These are phyloP conservation scores for Stegodyphus mimosarum DNA, from an alignment of 1,140 invertebrate genomes.

Conservation along the genomic window DNA sequence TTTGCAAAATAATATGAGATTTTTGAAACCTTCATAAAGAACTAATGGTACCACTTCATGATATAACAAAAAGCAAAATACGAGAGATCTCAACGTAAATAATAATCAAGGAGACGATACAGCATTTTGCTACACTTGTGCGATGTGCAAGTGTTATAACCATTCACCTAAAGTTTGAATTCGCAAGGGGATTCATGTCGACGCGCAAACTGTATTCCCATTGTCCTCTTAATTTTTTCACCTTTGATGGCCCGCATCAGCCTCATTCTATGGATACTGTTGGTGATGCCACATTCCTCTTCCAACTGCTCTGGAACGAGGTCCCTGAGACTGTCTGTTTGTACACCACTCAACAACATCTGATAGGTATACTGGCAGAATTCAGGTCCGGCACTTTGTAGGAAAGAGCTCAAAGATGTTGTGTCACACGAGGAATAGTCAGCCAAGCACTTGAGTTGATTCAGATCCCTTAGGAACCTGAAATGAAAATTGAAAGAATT, in stretches of 20 bases:
- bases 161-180: too few relatives aligned
- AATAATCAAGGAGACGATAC: too few relatives aligned
- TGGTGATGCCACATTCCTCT: slow-evolving; percentile 89
- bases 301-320: slow-evolving; percentile 91
- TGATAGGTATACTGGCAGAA: slow-evolving; percentile 97
- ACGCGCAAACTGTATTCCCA: background rate
- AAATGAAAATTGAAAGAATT: background rate
- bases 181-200: background rate
- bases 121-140: too few relatives aligned
- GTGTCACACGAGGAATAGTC: slow-evolving; percentile 96
- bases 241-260: slow-evolving; percentile 89
- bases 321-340: slow-evolving; percentile 78
- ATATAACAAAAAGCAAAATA: too few relatives aligned
- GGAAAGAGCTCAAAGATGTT: slow-evolving; percentile 89
- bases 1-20: too few relatives aligned
- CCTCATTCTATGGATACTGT: slow-evolving; percentile 92
- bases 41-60: too few relatives aligned
- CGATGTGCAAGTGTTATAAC: too few relatives aligned
- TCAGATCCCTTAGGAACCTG: slow-evolving; percentile 90
- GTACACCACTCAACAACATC: slow-evolving; percentile 94
- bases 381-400: slow-evolving; percentile 87
- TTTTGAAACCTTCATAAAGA: too few relatives aligned
- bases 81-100: too few relatives aligned
- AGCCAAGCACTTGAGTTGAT: slow-evolving; percentile 94
- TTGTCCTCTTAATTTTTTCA: slow-evolving; percentile 66